phyloP scores from a whole-genome alignment of 2,797 vertebrate genomes.

The Diplodus puntazzo region DNA sequence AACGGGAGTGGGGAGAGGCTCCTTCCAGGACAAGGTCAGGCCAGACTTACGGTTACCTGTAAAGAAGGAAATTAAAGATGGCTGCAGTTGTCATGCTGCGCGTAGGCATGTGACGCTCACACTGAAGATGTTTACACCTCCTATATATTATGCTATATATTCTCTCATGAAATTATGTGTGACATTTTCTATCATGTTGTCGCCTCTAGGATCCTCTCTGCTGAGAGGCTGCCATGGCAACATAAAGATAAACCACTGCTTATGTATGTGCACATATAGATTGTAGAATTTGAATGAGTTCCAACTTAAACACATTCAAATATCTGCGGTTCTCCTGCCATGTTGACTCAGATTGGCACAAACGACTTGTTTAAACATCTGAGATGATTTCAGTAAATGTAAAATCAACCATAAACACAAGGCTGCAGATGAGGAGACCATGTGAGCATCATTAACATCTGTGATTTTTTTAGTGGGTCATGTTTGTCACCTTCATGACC shows the following conservation, averaged over 20 bases:
- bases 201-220: conserved; percentile 5
- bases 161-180: conserved; percentile 7
- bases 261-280: conserved; percentile 1
- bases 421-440: conserved; percentile 1
- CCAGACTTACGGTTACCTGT: conserved; percentile 87
- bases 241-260: conserved; percentile 14
- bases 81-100: not conserved
- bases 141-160: not conserved
- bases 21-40: conserved; percentile 90
- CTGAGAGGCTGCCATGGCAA: conserved; percentile 54
- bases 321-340: conserved; percentile 24
- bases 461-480: not conserved
- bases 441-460: not conserved
- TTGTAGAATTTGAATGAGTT: conserved; percentile 31
- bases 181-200: conserved; percentile 10
- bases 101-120: not conserved
- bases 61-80: conserved; percentile 8
- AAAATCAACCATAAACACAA: not conserved
- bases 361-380: not conserved
- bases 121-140: conserved; percentile 8
- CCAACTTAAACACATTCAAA: conserved; percentile 35
- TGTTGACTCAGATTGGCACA: conserved; percentile 29
- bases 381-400: not conserved
- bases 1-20: conserved; percentile 86
- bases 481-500: not conserved